Evolutionary conservation across 2,113 vertebrate species (phyloP), one percentile per base, ranked within the genome.

Genomic region (Machaerirhynchus nigripectus): DNA sequence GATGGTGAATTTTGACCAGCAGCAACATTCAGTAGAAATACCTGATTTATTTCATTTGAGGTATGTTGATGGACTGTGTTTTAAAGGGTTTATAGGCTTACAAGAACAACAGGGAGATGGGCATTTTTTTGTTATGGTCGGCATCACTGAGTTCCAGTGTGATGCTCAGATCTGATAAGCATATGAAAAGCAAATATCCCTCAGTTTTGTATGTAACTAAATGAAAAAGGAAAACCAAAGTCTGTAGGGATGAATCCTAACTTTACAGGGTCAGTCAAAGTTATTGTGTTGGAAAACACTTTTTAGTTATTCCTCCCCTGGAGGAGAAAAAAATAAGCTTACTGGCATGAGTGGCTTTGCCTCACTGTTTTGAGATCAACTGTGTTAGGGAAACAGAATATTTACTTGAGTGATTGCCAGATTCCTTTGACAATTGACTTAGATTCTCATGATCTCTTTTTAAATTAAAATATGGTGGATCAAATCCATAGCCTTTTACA

Each of bases 331-430:
- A 79, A 49, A 44, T 10, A 79, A 70, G 35, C 15, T 82, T 83
- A 46, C 13, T 86, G 26, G 10, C 56, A 90, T 78, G 33, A 68
- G 13, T 61, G 56, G 39, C 37, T 93, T 83, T 79, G 24, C 39
- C 68, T 89, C 40, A 61, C 11, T 89, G 57, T 78, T 81, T 79
- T 95, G 76, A 84, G 70, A 87, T 79, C 55, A 94, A 40, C 59
- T 91, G 81, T 79, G 90, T 64, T 69, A 93, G 64, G 63, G 31
- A 95, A 85, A 94, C 39, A 61, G 69, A 93, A 73, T 93, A 71
- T 57, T 37, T 96, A 52, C 46, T 80, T 87, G 75, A 89, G 85
- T 53, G 73, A 55, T n/a, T 90, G 76, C 35, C 57, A 56, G 15
- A 49, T 22, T 65, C n/a, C 56, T 63, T 73, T 82, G 7, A 40